Base-by-base conservation (phyloP, 2,888 invertebrate species). In the Colletes collaris region DNA sequence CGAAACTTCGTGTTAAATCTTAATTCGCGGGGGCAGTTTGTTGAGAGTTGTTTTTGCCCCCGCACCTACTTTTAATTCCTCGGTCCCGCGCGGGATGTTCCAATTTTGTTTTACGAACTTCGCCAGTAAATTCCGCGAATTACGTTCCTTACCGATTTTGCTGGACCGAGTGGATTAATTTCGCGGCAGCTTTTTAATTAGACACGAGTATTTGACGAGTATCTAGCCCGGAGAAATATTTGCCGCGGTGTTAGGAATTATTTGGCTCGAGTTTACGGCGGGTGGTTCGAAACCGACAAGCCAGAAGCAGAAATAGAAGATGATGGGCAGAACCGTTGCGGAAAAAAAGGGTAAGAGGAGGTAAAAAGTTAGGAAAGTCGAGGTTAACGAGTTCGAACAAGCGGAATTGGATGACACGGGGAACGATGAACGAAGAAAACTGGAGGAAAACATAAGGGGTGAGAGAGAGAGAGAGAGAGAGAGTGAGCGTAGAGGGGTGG, bases 341-440 rank as follows among this genome's bases (percentile, higher is more conserved):
- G 37, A 7, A 44, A n/a, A 71, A 58, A 62, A 4, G 58, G 35
- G 62, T 16, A 16, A 11, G 11, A n/a, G 52, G 13, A 10, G 68
- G 56, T 19, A 68, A 68, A 73, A 74, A 74, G 77, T 82, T 71
- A 13, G 67, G 40, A 65, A 64, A 70, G 74, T 69, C 63, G 82
- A 66, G 78, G 76, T 76, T 82, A 83, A 79, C 76, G 82, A 79
- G 82, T 82, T 79, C 76, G 82, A 79, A 82, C 82, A 69, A 79
- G 81, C 81, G 81, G 81, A 81, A 81, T 75, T 80, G 74, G 74
- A 80, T 80, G 83, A 77, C 83, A 69, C 79, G 52, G 50, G 49
- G 44, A 65, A 70, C 68, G 80, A 68, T 50, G 59, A 59, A 76
- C 66, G 81, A 63, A 62, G 76, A 71, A 63, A 58, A 66, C 16